Evolutionary conservation across 2,113 vertebrate genomes (phyloP).

Genomic region (Rhabdornis inornatus): DNA sequence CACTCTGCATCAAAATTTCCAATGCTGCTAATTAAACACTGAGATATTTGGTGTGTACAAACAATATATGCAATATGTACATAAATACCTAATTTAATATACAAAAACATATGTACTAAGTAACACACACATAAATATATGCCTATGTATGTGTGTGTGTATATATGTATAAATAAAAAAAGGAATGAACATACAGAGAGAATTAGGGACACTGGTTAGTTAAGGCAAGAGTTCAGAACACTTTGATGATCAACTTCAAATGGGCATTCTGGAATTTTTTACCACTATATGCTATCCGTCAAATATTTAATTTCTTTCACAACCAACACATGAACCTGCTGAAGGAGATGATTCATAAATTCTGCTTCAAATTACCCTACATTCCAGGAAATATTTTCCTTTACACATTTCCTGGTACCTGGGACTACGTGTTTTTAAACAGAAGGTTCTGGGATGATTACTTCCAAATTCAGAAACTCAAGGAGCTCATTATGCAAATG

Average conservation of each 20-base stretch:
- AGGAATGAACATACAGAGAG: not conserved
- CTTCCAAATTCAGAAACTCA: conserved; percentile 19
- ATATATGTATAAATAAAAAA: not conserved
- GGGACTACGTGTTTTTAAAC: not conserved
- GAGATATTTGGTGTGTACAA: not conserved
- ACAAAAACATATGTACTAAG: not conserved
- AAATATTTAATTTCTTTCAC: not conserved
- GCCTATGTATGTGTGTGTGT: not conserved
- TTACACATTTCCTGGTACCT: not conserved
- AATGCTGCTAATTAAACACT: not conserved
- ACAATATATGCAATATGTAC: not conserved
- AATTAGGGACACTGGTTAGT: not conserved
- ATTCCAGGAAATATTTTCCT: not conserved
- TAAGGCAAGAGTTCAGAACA: not conserved
- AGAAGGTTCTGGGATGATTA: not conserved
- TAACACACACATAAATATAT: rapidly evolving
- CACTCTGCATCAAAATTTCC: not conserved
- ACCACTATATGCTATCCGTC: not conserved
- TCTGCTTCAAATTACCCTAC: not conserved
- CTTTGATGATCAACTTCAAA: not conserved
- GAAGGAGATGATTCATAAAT: not conserved
- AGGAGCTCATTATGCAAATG: conserved; percentile 52
- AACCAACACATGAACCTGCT: not conserved
- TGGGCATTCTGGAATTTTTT: not conserved
- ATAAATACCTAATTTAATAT: not conserved